Evolutionary conservation across 2,113 vertebrate species (phyloP).

Genomic region (Tor tambroides): DNA sequence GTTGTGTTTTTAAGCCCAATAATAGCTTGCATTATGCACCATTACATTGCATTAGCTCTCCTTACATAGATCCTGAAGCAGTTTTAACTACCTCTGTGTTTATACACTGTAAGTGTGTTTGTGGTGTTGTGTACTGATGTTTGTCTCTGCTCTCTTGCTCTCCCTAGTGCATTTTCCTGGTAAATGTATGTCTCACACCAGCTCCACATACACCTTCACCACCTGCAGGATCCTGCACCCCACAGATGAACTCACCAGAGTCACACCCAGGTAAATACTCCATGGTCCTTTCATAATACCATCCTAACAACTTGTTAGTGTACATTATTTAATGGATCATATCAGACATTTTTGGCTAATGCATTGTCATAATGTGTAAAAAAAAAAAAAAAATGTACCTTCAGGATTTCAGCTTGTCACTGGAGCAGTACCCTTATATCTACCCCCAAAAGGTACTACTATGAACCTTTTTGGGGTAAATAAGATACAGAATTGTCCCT

Average conservation of each 20-base stretch:
- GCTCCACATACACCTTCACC: conserved; percentile 98
- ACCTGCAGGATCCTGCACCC: conserved; percentile 98
- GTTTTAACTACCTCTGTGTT: conserved; percentile 42
- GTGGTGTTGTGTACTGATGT: conserved; percentile 28
- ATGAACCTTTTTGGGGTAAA: neutral
- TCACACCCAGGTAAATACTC: conserved; percentile 89
- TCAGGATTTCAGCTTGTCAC: neutral
- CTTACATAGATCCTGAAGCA: conserved; percentile 47
- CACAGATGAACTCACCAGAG: conserved; percentile 91
- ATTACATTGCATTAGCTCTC: neutral
- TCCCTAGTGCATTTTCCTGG: conserved; percentile 91
- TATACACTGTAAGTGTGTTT: conserved; percentile 13
- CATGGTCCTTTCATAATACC: neutral
- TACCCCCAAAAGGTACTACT: neutral
- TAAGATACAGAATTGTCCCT: neutral
- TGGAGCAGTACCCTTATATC: neutral
- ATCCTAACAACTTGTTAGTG: neutral
- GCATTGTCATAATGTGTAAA: neutral
- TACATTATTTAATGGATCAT: neutral
- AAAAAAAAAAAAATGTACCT: neutral
- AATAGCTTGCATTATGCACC: neutral
- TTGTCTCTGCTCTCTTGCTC: conserved; percentile 51
- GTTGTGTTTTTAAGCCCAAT: neutral
- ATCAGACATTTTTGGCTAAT: neutral
- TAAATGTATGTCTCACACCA: conserved; percentile 96